A percentile compares a stretch with the other conserved stretches of the same genome.
Conservation (phyloP, 2,113 vertebrate species). For the Otolemur garnettii region DNA sequence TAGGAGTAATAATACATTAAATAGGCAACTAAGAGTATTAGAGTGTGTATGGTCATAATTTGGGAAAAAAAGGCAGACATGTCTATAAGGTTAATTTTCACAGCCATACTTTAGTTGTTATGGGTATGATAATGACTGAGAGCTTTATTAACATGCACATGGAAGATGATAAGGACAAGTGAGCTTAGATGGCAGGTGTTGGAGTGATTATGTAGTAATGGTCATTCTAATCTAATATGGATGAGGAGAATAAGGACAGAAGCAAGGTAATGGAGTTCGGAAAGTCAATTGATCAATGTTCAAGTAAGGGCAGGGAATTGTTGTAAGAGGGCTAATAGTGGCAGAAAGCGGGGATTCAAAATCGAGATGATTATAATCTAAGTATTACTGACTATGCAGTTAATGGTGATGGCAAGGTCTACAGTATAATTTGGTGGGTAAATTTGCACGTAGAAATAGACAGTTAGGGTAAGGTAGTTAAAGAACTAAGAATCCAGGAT, state of each 20-base stretch:
- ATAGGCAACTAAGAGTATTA: background rate
- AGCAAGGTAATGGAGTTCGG: background rate
- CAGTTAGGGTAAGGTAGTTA: background rate
- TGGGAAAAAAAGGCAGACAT: background rate
- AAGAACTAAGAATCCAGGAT: background rate
- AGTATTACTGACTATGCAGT: background rate
- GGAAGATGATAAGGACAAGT: background rate
- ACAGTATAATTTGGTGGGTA: background rate
- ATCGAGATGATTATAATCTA: background rate
- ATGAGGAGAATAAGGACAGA: background rate
- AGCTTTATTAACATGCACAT: background rate
- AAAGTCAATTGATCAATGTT: background rate
- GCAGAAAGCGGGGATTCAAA: background rate
- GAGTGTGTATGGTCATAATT: background rate
- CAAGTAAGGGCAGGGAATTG: background rate
- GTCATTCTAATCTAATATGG: background rate
- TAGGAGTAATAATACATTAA: background rate
- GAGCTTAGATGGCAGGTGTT: background rate
- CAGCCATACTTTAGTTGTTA: background rate
- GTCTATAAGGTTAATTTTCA: background rate
- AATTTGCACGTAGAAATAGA: background rate
- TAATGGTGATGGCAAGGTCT: background rate
- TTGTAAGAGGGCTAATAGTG: background rate
- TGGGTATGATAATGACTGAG: background rate
- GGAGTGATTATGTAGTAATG: background rate